Evolutionary conservation across 2,797 vertebrate genomes (phyloP).

Genomic region (Rhabdophis nuchalis): DNA sequence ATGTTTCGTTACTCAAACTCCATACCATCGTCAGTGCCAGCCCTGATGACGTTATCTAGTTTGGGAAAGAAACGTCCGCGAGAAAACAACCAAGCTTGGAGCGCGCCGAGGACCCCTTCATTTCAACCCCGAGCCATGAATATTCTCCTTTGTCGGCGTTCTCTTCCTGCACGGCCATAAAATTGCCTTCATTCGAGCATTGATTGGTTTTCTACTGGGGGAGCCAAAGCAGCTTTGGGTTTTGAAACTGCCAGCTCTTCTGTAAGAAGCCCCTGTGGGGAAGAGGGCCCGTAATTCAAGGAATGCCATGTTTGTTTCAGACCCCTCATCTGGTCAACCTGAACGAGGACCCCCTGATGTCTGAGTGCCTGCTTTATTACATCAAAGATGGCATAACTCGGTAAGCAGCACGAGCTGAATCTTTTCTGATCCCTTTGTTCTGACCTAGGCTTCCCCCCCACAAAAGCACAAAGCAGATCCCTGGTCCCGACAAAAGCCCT

Average conservation of each 20-base stretch:
- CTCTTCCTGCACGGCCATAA: not conserved
- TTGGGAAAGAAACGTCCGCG: not conserved
- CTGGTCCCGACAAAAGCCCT: no score
- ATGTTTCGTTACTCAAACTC: not conserved
- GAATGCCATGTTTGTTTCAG: constrained; percentile 67
- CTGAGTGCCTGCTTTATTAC: constrained; percentile 98
- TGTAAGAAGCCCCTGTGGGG: not conserved
- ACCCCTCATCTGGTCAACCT: constrained; percentile 98
- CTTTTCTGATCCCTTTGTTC: not conserved
- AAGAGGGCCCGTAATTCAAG: constrained; percentile 17
- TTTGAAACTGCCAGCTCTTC: not conserved
- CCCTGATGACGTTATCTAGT: not conserved
- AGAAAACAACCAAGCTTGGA: not conserved
- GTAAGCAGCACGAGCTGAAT: constrained; percentile 64
- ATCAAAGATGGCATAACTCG: constrained; percentile 99
- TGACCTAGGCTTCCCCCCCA: no score
- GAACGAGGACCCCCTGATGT: constrained; percentile 99
- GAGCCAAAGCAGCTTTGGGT: fast-evolving
- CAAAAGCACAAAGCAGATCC: no score
- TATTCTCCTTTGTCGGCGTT: not conserved
- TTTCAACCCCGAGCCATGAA: not conserved
- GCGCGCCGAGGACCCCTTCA: not conserved
- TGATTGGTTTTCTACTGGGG: not conserved
- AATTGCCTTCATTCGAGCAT: constrained; percentile 7
- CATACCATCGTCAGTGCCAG: not conserved